These are phyloP conservation scores for Actenoides hombroni DNA, from an alignment of 2,113 vertebrate genomes.

Conservation along the genomic window DNA sequence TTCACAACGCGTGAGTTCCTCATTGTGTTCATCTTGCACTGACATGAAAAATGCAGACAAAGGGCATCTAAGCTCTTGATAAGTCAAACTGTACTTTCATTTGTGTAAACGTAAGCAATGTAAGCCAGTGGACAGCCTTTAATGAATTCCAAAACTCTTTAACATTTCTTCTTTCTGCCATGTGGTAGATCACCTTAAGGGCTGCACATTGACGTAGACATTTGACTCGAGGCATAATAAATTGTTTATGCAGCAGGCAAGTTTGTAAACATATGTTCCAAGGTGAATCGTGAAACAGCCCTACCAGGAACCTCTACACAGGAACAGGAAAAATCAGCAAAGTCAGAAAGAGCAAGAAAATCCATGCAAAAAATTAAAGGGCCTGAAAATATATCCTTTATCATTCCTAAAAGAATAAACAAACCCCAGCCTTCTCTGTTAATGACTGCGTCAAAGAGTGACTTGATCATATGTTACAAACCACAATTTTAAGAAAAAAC, in stretches of 20 bases:
- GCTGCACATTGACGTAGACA: neutral
- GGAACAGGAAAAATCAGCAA: neutral
- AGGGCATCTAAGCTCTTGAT: neutral
- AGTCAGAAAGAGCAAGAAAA: neutral
- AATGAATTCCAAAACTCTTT: neutral
- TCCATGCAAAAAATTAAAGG: neutral
- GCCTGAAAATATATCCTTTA: neutral
- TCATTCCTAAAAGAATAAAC: neutral
- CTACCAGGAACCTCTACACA: neutral
- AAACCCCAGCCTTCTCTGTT: neutral
- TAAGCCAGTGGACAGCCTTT: neutral
- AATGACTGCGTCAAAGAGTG: neutral
- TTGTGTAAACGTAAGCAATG: neutral
- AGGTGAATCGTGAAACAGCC: neutral
- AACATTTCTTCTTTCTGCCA: neutral
- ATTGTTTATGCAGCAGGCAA: neutral
- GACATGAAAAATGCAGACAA: neutral
- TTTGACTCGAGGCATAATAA: neutral
- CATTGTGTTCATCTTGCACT: neutral
- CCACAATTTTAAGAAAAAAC: neutral
- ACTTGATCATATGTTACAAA: neutral
- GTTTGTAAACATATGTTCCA: neutral
- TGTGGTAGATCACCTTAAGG: neutral
- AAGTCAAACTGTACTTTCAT: neutral
- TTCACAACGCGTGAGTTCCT: neutral